Conservation (phyloP, 2,888 invertebrate genomes). For the Nezara viridula region DNA sequence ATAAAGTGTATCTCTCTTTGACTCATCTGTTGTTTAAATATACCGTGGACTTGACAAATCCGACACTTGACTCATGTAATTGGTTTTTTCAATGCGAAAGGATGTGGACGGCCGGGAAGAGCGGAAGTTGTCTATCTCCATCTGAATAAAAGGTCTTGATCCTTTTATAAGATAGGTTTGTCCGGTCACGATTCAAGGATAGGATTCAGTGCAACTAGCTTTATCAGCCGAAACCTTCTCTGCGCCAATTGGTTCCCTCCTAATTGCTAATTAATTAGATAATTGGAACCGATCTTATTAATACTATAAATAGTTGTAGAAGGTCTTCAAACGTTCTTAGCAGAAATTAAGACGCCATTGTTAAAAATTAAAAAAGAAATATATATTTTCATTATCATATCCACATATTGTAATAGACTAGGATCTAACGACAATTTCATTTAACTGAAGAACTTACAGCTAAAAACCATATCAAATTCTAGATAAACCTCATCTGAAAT, state of each 20-base stretch:
- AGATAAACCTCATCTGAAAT: no score
- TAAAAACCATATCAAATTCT: no score
- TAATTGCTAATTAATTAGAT: background rate
- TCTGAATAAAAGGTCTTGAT: conserved; percentile 49
- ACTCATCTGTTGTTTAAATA: background rate
- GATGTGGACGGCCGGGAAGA: conserved; percentile 20
- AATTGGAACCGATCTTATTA: background rate
- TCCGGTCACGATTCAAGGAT: conserved; percentile 9
- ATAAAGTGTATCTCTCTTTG: no score
- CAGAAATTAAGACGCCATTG: no score
- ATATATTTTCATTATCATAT: no score
- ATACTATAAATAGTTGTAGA: background rate
- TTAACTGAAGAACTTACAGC: no score
- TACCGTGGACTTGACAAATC: background rate
- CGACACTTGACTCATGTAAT: conserved; percentile 21
- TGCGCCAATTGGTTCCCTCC: background rate
- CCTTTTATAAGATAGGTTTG: conserved; percentile 43
- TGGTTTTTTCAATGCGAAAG: conserved; percentile 16
- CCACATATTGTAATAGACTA: no score
- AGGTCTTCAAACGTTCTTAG: no score
- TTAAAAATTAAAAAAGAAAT: no score
- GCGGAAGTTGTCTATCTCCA: conserved; percentile 54
- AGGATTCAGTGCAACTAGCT: background rate
- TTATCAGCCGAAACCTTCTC: background rate
- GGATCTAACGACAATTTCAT: no score